These are phyloP conservation scores for Drosophila pullipes DNA, from an alignment of 2,888 invertebrate genomes.

Conservation along the genomic window DNA sequence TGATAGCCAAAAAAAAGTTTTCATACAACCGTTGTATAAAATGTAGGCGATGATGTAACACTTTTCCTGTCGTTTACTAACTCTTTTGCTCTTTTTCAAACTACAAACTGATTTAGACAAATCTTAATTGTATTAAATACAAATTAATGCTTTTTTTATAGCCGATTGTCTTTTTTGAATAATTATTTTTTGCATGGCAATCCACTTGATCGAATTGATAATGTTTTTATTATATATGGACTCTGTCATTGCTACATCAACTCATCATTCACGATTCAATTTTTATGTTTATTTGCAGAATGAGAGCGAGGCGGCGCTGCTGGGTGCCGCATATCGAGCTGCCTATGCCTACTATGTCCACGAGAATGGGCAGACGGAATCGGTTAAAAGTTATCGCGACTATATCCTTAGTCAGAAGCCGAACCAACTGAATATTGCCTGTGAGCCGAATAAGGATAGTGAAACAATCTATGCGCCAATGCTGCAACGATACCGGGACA, in stretches of 20 bases:
- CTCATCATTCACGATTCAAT: background rate
- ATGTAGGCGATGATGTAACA: background rate
- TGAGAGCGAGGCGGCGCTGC: conserved; percentile 92
- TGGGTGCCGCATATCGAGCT: conserved; percentile 93
- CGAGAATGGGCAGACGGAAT: conserved; percentile 48
- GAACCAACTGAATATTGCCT: conserved; percentile 87
- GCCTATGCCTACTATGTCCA: conserved; percentile 87
- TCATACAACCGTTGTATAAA: background rate
- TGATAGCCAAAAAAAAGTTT: background rate
- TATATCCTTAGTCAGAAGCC: conserved; percentile 82
- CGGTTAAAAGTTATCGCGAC: conserved; percentile 75
- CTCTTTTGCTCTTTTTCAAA: too few species aligned
- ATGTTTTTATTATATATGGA: background rate
- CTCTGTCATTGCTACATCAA: background rate
- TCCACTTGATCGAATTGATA: background rate
- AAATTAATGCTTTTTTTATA: background rate
- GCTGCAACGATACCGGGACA: conserved; percentile 89
- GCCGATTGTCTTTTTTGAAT: background rate
- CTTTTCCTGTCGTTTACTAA: too few species aligned
- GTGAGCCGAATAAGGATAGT: conserved; percentile 91
- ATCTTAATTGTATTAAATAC: background rate
- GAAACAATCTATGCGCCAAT: conserved; percentile 90
- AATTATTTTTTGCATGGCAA: too few species aligned
- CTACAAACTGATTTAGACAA: background rate
- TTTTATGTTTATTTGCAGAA: conserved; percentile 86